Conservation (phyloP, 2,797 vertebrate species). For the Luscinia luscinia region DNA sequence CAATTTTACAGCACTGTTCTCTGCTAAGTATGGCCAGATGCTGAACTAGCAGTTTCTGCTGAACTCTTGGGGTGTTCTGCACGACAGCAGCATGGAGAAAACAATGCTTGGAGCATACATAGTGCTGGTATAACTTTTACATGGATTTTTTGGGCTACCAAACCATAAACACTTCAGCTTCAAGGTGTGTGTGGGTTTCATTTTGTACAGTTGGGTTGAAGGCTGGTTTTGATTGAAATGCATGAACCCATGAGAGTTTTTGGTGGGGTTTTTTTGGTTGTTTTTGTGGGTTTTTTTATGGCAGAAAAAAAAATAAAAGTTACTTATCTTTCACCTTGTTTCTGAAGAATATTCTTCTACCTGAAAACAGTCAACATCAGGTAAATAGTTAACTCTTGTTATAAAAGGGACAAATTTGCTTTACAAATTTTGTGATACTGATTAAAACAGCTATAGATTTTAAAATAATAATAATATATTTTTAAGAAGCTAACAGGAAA, state of each 20-base stretch:
- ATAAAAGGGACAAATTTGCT: background rate
- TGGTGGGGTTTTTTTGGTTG: no score
- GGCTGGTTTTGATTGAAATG: background rate
- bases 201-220: rapidly evolving
- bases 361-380: background rate
- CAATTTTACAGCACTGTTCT: background rate
- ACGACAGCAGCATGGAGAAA: background rate
- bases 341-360: background rate
- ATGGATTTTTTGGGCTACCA: background rate
- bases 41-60: background rate
- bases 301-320: background rate
- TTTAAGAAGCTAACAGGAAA: background rate
- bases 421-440: background rate
- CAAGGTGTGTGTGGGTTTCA: background rate
- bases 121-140: background rate
- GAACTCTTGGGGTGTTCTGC: background rate
- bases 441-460: background rate
- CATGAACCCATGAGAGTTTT: rapidly evolving
- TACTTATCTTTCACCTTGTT: background rate
- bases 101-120: rapidly evolving
- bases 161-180: background rate
- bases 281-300: no score
- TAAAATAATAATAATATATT: no score
- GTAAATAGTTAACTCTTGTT: background rate
- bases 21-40: background rate